Percentiles rank a stretch among this genome's conserved stretches.
phyloP scores from a whole-genome alignment of 53 echinoderm and acorn worm genomes.

The Holothuria leucospilota region DNA sequence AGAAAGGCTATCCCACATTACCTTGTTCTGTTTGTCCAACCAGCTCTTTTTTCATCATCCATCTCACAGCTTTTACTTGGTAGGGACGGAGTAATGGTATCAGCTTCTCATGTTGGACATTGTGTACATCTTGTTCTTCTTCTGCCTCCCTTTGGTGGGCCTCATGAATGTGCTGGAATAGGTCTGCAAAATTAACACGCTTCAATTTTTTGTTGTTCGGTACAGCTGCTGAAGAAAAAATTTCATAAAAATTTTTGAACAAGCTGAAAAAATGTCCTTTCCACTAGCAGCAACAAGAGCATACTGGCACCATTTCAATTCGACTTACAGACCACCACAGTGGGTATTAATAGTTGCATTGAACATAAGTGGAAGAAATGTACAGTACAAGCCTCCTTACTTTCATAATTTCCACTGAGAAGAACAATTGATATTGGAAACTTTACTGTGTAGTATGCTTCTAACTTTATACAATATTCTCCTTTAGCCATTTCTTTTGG shows the following conservation, averaged over 20 bases:
- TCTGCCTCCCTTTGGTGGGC: slow-evolving; percentile 64
- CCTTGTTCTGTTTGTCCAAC: slow-evolving; percentile 18
- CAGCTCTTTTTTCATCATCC: slow-evolving; percentile 90
- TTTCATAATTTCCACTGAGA: too few species aligned
- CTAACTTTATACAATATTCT: too few species aligned
- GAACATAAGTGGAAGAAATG: too few species aligned
- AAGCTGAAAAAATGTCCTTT: not conserved
- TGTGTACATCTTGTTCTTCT: not conserved
- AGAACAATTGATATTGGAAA: too few species aligned
- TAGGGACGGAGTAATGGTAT: slow-evolving; percentile 84
- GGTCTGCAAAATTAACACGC: slow-evolving; percentile 72
- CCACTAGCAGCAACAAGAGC: not conserved
- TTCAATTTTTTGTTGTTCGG: slow-evolving; percentile 27
- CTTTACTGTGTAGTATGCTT: too few species aligned
- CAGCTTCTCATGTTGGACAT: slow-evolving; percentile 76
- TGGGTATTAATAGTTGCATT: too few species aligned
- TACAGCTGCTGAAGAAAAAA: not conserved
- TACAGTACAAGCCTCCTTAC: too few species aligned
- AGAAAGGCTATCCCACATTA: not conserved
- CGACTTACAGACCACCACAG: too few species aligned
- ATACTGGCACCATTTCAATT: too few species aligned
- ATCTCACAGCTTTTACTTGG: slow-evolving; percentile 85
- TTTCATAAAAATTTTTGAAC: not conserved
- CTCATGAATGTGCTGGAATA: slow-evolving; percentile 80
- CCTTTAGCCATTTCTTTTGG: too few species aligned